Evolutionary conservation across 2,113 vertebrate genomes (phyloP).

Genomic region (Channa argus): DNA sequence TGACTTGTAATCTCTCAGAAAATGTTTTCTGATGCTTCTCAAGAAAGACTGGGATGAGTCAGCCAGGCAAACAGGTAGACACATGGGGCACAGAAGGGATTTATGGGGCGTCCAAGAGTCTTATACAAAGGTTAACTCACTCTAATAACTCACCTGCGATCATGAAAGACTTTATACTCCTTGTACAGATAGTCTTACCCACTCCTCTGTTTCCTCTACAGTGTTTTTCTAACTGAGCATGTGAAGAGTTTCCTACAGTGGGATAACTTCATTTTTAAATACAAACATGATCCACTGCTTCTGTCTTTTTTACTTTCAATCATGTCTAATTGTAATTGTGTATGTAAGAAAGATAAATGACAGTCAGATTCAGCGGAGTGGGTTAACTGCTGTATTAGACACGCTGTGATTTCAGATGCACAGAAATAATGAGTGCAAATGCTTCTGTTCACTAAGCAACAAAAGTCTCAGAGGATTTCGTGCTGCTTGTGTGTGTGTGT

Average conservation of each 20-base stretch:
- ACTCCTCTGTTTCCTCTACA: slow-evolving; percentile 20
- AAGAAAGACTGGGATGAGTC: slow-evolving; percentile 66
- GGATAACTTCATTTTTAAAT: neutral
- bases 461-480: slow-evolving; percentile 18
- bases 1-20: slow-evolving; percentile 58
- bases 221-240: neutral
- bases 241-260: slow-evolving; percentile 10
- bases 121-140: slow-evolving; percentile 32
- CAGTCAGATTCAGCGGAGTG: slow-evolving; percentile 8
- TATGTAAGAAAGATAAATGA: slow-evolving; percentile 18
- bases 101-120: slow-evolving; percentile 37
- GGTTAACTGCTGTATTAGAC: slow-evolving; percentile 16
- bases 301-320: neutral
- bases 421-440: slow-evolving; percentile 16
- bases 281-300: neutral
- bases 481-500: too few relatives aligned
- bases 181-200: slow-evolving; percentile 15
- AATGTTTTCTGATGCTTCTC: slow-evolving; percentile 57
- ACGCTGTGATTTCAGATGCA: slow-evolving; percentile 9
- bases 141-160: slow-evolving; percentile 37
- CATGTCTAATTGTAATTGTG: slow-evolving; percentile 11
- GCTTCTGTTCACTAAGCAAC: slow-evolving; percentile 32
- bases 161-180: slow-evolving; percentile 38
- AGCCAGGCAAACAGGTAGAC: slow-evolving; percentile 23
- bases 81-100: slow-evolving; percentile 7